Conservation (phyloP, 2,797 vertebrate genomes). For the Tapera naevia region DNA sequence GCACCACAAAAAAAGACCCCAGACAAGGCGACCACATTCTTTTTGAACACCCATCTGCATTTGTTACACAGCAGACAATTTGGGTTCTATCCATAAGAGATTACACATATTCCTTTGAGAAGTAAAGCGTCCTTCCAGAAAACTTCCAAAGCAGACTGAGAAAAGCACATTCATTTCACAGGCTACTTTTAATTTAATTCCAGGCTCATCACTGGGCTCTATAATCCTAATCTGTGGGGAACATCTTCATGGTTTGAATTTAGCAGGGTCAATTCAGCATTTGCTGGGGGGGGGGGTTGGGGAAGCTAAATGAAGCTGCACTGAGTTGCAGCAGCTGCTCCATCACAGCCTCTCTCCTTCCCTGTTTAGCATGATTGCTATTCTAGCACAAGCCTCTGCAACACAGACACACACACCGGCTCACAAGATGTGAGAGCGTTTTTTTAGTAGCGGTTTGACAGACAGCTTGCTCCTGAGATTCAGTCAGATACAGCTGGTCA, state of each 20-base stretch:
- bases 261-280: background rate
- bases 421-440: constrained; percentile 5
- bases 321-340: constrained; percentile 42
- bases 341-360: background rate
- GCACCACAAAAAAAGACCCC: background rate
- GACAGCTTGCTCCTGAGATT: background rate
- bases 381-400: background rate
- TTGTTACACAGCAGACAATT: background rate
- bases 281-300: background rate
- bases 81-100: background rate
- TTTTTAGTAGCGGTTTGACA: background rate
- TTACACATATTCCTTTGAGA: background rate
- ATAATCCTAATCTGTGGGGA: constrained; percentile 15
- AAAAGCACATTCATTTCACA: constrained; percentile 35
- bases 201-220: background rate
- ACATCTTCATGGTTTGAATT: background rate
- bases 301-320: background rate
- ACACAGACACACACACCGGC: background rate
- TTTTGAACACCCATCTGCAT: background rate
- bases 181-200: constrained; percentile 42
- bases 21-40: background rate
- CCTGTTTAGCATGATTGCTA: background rate
- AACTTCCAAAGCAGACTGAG: background rate
- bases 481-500: constrained; percentile 15
- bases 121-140: background rate